Conservation (phyloP, 2,797 vertebrate species). For the Knipowitschia caucasica region DNA sequence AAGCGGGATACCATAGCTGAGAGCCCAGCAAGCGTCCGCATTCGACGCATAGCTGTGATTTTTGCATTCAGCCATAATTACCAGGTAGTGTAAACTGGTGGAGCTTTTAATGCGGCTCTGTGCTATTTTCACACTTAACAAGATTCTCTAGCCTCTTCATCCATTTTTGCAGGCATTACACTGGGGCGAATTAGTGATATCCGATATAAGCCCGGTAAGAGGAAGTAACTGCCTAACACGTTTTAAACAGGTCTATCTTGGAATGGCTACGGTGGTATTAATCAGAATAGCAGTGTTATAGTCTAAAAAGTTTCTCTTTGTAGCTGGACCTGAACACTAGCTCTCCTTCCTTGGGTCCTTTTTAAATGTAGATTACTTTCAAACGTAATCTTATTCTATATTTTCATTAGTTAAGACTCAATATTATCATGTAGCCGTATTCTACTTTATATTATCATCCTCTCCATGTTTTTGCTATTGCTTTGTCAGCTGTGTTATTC, state of each 20-base stretch:
- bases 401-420: too few species aligned
- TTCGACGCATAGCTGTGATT: constrained; percentile 29
- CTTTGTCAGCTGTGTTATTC: too few species aligned
- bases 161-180: constrained; percentile 56
- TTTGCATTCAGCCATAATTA: constrained; percentile 49
- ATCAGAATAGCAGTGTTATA: constrained; percentile 54
- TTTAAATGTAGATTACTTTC: too few species aligned
- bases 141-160: constrained; percentile 53
- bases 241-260: constrained; percentile 63
- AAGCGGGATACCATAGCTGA: constrained; percentile 23
- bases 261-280: constrained; percentile 49
- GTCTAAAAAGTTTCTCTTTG: neutral
- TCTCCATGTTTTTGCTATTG: too few species aligned
- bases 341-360: neutral
- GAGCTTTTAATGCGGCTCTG: constrained; percentile 52
- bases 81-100: constrained; percentile 40
- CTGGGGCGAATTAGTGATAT: constrained; percentile 61
- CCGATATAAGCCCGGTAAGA: constrained; percentile 67
- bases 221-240: constrained; percentile 71
- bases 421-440: too few species aligned
- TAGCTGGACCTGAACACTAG: too few species aligned
- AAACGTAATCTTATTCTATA: too few species aligned
- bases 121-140: constrained; percentile 64
- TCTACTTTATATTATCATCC: too few species aligned
- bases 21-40: neutral